A percentile compares a stretch with the other conserved stretches of the same genome.
phyloP scores from a whole-genome alignment of 2,888 invertebrate genomes.

The Chirona hameri region DNA sequence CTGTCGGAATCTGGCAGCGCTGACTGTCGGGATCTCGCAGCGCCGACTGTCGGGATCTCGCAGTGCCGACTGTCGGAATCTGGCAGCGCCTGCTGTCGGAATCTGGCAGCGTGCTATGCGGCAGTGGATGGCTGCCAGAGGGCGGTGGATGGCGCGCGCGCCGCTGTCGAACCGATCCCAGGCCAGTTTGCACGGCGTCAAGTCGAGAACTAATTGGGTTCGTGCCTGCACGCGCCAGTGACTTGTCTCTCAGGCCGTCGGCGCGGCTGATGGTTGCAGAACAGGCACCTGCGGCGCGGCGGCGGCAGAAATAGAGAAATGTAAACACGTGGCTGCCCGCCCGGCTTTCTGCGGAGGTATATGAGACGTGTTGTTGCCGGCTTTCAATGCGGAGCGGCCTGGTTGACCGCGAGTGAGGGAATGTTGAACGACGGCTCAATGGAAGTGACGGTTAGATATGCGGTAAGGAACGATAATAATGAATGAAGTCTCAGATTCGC shows the following conservation, averaged over 20 bases:
- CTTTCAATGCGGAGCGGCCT: background rate
- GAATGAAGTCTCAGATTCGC: background rate
- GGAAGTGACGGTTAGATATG: background rate
- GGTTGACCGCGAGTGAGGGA: background rate
- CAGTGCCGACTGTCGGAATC: background rate
- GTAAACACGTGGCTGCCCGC: background rate
- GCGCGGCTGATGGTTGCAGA: background rate
- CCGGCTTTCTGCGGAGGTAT: background rate
- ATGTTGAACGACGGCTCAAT: background rate
- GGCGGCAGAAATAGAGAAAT: background rate
- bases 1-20: background rate
- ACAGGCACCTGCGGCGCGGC: background rate
- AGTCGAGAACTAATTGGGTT: background rate
- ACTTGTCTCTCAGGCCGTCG: background rate
- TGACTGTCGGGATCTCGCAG: background rate
- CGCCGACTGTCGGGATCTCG: background rate
- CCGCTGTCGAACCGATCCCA: background rate
- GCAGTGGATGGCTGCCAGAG: background rate
- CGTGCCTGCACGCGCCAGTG: background rate
- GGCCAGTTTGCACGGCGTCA: background rate
- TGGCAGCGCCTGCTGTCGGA: background rate
- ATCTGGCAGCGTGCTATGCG: background rate
- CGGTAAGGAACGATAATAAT: background rate
- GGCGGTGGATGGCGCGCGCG: background rate
- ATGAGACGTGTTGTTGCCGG: background rate